phyloP scores from a whole-genome alignment of 2,797 vertebrate species.

The Threskiornis aethiopicus region DNA sequence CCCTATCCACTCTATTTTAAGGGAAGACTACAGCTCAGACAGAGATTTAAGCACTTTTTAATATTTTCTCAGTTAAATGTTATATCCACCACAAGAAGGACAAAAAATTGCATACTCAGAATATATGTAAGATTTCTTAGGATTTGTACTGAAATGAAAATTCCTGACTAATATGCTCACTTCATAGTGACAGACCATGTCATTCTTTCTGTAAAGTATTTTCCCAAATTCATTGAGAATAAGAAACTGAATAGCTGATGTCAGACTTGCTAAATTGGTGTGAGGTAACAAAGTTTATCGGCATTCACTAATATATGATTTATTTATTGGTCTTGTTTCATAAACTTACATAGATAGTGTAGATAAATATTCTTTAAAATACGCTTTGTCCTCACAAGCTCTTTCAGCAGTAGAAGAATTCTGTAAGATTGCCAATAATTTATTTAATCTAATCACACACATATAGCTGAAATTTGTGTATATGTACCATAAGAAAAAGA shows the following conservation, averaged over 20 bases:
- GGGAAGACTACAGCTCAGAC: not conserved
- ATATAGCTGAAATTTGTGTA: not conserved
- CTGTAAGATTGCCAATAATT: not conserved
- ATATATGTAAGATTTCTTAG: not conserved
- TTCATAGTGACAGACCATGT: not conserved
- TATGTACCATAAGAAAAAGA: not conserved
- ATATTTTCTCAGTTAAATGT: not conserved
- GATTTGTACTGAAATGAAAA: not conserved
- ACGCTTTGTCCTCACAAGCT: not conserved
- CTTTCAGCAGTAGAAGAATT: not conserved
- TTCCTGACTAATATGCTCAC: not conserved
- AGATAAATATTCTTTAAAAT: not conserved
- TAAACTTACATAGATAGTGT: not conserved
- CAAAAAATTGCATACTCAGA: not conserved
- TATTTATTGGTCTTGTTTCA: not conserved
- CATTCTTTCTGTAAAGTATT: not conserved
- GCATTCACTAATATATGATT: not conserved
- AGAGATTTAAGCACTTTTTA: not conserved
- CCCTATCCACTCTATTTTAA: not conserved
- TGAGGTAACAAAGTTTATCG: not conserved
- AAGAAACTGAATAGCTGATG: not conserved
- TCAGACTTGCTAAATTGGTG: not conserved
- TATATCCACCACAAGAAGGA: not conserved
- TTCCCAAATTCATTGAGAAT: not conserved
- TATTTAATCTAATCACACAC: not conserved